Percentiles rank a stretch among this genome's conserved stretches.
phyloP scores from a whole-genome alignment of 2,797 vertebrate species.

The Malurus leucopterus region DNA sequence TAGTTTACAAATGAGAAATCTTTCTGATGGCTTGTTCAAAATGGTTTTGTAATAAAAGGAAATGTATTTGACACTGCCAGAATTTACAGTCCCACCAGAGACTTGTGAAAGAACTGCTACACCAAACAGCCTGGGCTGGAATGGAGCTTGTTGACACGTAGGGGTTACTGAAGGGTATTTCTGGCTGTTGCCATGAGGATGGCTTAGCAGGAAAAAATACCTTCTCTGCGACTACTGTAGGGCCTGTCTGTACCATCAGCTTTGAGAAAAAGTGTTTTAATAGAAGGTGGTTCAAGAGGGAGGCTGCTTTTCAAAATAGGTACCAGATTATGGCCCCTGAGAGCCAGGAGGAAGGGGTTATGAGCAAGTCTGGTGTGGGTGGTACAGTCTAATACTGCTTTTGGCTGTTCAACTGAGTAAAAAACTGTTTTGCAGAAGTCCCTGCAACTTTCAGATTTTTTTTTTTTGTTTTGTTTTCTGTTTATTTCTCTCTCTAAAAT shows the following conservation, averaged over 20 bases:
- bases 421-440: background rate
- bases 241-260: background rate
- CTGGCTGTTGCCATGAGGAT: slow-evolving; percentile 57
- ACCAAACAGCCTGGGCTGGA: slow-evolving; percentile 57
- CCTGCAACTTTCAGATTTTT: background rate
- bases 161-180: slow-evolving; percentile 64
- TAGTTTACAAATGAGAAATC: slow-evolving; percentile 62
- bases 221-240: background rate
- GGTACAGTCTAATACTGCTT: background rate
- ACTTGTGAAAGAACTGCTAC: slow-evolving; percentile 70
- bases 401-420: background rate
- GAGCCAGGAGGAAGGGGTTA: background rate
- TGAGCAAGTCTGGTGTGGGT: background rate
- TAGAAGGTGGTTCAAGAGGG: background rate
- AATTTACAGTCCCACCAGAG: slow-evolving; percentile 57
- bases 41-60: slow-evolving; percentile 72
- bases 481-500: background rate
- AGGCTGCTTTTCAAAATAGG: background rate
- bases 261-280: background rate
- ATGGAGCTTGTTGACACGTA: slow-evolving; percentile 42
- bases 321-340: background rate
- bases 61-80: slow-evolving; percentile 63
- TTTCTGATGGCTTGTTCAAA: slow-evolving; percentile 59
- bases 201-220: slow-evolving; percentile 35
- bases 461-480: too few species aligned